phyloP scores from a whole-genome alignment of 2,113 vertebrate species.

The Toxotes chatareus region DNA sequence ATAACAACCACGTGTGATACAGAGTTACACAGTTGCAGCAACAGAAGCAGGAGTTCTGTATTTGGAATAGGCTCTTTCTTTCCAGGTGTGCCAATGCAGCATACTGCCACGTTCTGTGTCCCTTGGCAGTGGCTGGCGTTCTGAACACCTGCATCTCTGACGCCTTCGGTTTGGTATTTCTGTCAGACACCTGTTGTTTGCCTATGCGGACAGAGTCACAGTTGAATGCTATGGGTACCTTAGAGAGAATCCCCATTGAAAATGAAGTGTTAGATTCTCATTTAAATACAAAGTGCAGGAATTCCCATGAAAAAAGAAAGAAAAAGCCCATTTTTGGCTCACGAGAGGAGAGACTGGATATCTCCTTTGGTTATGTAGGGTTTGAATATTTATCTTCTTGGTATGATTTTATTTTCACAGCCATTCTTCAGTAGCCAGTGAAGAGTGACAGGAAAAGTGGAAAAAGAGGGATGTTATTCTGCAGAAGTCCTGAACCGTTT shows the following conservation, averaged over 20 bases:
- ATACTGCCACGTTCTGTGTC: no score
- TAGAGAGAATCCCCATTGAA: constrained; percentile 26
- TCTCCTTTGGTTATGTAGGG: constrained; percentile 25
- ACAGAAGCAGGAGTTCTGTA: no score
- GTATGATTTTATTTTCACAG: constrained; percentile 43
- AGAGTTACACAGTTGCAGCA: no score
- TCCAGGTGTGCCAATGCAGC: no score
- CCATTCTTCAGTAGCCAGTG: constrained; percentile 48
- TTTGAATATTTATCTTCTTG: constrained; percentile 42
- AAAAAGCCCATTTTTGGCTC: not conserved
- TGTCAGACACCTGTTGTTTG: constrained; percentile 56
- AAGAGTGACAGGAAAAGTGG: constrained; percentile 48
- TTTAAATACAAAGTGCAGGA: constrained; percentile 23
- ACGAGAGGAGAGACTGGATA: not conserved
- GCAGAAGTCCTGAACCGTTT: constrained; percentile 46
- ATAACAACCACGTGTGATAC: not conserved
- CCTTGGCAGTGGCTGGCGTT: constrained; percentile 3
- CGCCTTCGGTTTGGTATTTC: constrained; percentile 42
- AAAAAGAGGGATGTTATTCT: constrained; percentile 39
- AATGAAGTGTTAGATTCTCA: constrained; percentile 1
- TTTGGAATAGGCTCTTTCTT: no score
- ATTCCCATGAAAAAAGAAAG: not conserved
- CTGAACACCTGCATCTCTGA: constrained; percentile 49
- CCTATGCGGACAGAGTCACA: constrained; percentile 17
- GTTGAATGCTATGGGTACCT: constrained; percentile 23